phyloP scores from a whole-genome alignment of 2,888 invertebrate species.

The Adineta ricciae region DNA sequence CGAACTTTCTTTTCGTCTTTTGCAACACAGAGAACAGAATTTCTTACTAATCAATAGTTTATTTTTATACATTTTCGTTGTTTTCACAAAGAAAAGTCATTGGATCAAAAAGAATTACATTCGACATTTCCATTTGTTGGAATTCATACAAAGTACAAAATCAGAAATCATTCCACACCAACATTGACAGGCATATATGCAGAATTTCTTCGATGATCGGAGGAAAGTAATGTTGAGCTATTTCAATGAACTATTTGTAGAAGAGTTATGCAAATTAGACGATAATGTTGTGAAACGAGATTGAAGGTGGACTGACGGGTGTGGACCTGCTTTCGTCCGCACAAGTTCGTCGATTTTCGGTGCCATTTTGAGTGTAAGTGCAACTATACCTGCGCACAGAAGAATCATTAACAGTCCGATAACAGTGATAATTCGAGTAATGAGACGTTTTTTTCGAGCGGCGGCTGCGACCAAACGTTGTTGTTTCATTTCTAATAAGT shows the following conservation, averaged over 20 bases:
- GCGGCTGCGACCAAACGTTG: not conserved
- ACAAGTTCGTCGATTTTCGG: conserved; percentile 14
- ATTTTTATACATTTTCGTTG: too few relatives aligned
- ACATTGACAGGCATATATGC: not conserved
- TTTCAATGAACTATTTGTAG: not conserved
- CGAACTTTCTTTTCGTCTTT: too few relatives aligned
- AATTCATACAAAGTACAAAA: not conserved
- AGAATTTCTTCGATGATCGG: too few relatives aligned
- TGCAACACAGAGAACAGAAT: too few relatives aligned
- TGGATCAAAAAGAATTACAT: not conserved
- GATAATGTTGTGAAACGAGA: not conserved
- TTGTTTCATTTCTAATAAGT: not conserved
- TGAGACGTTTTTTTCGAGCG: not conserved
- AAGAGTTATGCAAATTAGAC: not conserved
- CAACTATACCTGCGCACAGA: not conserved
- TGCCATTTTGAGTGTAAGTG: conserved; percentile 23
- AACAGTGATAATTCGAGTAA: not conserved
- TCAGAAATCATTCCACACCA: not conserved
- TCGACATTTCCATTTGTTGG: not conserved
- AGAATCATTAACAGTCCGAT: not conserved
- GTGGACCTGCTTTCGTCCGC: not conserved
- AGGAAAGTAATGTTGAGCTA: not conserved
- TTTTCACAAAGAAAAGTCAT: not conserved
- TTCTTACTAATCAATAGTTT: too few relatives aligned
- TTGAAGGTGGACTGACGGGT: not conserved